These are phyloP conservation scores for Drosophila ogumai DNA, from an alignment of 1,140 invertebrate species.

Conservation along the genomic window DNA sequence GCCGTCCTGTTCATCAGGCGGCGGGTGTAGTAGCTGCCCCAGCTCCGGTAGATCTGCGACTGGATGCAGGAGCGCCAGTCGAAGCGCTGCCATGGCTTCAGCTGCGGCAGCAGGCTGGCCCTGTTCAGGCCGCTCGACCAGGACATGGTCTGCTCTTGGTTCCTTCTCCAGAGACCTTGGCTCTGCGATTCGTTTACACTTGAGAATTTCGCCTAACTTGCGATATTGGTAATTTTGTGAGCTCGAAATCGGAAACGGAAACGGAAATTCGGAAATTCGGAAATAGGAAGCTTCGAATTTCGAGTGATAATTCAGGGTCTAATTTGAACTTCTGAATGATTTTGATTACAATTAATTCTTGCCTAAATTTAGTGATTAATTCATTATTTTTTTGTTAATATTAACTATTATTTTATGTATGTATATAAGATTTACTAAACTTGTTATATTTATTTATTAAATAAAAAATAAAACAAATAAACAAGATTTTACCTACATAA, in stretches of 20 bases:
- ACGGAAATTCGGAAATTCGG: background rate
- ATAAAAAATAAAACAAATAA: no score
- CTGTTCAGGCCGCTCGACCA: conserved; percentile 14
- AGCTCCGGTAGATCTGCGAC: conserved; percentile 43
- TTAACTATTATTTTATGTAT: no score
- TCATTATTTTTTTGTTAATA: no score
- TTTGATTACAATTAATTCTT: no score
- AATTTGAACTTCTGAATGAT: background rate
- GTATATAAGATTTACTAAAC: no score
- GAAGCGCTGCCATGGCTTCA: conserved; percentile 59
- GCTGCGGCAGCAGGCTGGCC: conserved; percentile 4
- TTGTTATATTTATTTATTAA: no score
- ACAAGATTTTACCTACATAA: no score
- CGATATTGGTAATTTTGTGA: background rate
- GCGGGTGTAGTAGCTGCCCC: conserved; percentile 45
- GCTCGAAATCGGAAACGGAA: background rate
- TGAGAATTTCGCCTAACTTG: conserved; percentile 1
- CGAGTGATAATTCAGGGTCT: background rate
- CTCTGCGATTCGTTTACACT: background rate
- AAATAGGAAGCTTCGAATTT: background rate
- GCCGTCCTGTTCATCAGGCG: conserved; percentile 25
- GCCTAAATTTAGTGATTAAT: no score
- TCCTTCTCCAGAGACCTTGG: background rate
- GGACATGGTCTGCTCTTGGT: conserved; percentile 2
- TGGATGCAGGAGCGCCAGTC: conserved; percentile 44